These are phyloP conservation scores for Sminthurides bifidus DNA, from an alignment of 1,140 invertebrate genomes.

Conservation along the genomic window DNA sequence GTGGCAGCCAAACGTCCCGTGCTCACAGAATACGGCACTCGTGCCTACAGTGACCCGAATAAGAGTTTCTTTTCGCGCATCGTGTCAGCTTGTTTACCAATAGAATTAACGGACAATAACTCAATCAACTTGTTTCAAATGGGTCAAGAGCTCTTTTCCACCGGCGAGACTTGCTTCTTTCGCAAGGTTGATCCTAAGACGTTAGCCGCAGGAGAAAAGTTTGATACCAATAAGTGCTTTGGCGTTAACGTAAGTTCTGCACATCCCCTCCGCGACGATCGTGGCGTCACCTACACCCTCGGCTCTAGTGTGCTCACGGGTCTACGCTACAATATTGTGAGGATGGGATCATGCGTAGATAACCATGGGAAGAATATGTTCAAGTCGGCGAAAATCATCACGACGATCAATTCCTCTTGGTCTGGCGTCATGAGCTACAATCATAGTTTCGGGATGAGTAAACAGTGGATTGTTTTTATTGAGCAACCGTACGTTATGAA, in stretches of 20 bases:
- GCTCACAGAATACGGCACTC: slow-evolving; percentile 22
- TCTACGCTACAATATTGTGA: slow-evolving; percentile 20
- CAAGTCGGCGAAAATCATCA: slow-evolving; percentile 14
- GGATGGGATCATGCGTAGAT: too few species aligned
- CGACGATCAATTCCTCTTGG: slow-evolving; percentile 10
- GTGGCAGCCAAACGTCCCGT: slow-evolving; percentile 12
- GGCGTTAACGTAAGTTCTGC: slow-evolving; percentile 17
- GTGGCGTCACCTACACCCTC: slow-evolving; percentile 20
- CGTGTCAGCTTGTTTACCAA: slow-evolving; percentile 13
- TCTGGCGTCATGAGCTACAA: slow-evolving; percentile 10
- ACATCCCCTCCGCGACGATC: slow-evolving; percentile 14
- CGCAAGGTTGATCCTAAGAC: slow-evolving; percentile 10
- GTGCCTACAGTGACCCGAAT: slow-evolving; percentile 10
- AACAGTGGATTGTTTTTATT: slow-evolving; percentile 18
- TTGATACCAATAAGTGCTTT: slow-evolving; percentile 21
- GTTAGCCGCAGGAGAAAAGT: slow-evolving; percentile 12
- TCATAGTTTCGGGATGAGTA: slow-evolving; percentile 18
- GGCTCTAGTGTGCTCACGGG: slow-evolving; percentile 22
- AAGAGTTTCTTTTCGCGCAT: slow-evolving; percentile 12
- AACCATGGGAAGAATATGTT: slow-evolving; percentile 14
- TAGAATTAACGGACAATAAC: slow-evolving; percentile 24
- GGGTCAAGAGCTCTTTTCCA: slow-evolving; percentile 20
- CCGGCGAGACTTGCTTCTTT: slow-evolving; percentile 22
- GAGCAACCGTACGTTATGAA: slow-evolving; percentile 24
- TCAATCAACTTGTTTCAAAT: slow-evolving; percentile 15